phyloP scores from a whole-genome alignment of 92 coral and sea anemone species.

The Porites rus region DNA sequence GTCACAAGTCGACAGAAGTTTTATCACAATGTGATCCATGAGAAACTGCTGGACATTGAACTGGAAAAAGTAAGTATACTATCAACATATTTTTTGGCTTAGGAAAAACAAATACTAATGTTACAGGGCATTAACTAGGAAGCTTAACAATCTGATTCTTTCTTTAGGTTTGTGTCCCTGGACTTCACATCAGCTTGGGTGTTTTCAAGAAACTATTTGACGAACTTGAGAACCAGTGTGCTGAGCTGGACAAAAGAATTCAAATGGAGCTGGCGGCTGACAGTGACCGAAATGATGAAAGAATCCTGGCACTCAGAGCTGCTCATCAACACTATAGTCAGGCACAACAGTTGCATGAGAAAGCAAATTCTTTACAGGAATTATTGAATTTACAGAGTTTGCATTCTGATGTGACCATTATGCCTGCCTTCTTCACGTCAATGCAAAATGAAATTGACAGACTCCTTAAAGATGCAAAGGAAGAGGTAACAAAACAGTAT shows the following conservation, averaged over 20 bases:
- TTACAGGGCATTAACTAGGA: neutral
- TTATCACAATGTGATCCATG: neutral
- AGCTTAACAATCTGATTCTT: neutral
- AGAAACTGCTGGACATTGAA: slow-evolving; percentile 6
- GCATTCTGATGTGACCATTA: slow-evolving; percentile 7
- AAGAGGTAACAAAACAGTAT: slow-evolving; percentile 4
- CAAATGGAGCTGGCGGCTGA: slow-evolving; percentile 13
- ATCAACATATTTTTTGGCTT: neutral
- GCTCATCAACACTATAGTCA: slow-evolving; percentile 13
- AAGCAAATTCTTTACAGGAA: slow-evolving; percentile 47
- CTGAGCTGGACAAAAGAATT: slow-evolving; percentile 49
- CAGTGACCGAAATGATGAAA: slow-evolving; percentile 18
- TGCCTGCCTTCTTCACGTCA: slow-evolving; percentile 18
- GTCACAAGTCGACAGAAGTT: neutral
- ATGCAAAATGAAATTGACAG: neutral
- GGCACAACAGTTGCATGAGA: slow-evolving; percentile 43
- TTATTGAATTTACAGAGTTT: slow-evolving; percentile 9
- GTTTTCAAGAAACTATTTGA: slow-evolving; percentile 45
- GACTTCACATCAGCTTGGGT: slow-evolving; percentile 51
- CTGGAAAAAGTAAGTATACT: slow-evolving; percentile 1
- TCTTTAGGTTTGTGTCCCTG: slow-evolving; percentile 57
- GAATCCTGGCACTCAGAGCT: slow-evolving; percentile 31
- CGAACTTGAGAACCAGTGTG: slow-evolving; percentile 45
- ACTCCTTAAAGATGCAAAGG: neutral
- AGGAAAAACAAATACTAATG: neutral